Evolutionary conservation across 1,140 invertebrate genomes (phyloP), one percentile per base, ranked within the genome.

Genomic region (Bilobella aurantiaca): DNA sequence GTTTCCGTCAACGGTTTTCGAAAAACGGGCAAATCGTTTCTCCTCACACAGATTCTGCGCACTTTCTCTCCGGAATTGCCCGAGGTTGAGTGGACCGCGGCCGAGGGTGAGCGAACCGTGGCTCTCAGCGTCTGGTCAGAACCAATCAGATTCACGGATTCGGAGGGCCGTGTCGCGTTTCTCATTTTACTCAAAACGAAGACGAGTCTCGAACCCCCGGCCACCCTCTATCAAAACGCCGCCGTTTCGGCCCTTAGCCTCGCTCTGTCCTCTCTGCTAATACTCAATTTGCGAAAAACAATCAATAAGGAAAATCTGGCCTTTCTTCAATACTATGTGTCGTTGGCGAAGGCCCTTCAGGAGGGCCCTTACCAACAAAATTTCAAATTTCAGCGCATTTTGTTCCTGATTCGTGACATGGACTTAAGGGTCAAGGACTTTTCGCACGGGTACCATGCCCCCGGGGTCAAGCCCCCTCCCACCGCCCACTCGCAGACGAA

Each of bases 381-480:
- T 5, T 16, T 23, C 14, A 5, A 12, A 5, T 53, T 53, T 23
- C 49, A 53, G 21, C 8, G 49, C 3, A 53, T 53, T 23, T 23
- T 53, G 23, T 53, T 53, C 21, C 23, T 53, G 3, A 23, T 53
- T 5, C 49, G 49, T 8, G 49, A 53, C 49, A 53, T 53, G 49
- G 49, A 53, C 8, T 53, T 53, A 23, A 12, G 49, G 49, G 49
- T 53, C 49, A 53, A 53, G 49, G 49, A 53, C 23, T 53, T 53
- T 53, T 12, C 49, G 25, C 49, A 53, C 25, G 49, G 49, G 5
- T 53, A 53, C 49, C 49, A 53, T 23, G 25, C 49, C 8, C 49
- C 49, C 5, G 25, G 12, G 14, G 14, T 23, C 5, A 12, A 53
- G 49, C 49, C 49, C 14, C 49, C 49, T 5, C 8, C 12, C 12